phyloP scores from a whole-genome alignment of 2,888 invertebrate species.

The Buathra laborator region DNA sequence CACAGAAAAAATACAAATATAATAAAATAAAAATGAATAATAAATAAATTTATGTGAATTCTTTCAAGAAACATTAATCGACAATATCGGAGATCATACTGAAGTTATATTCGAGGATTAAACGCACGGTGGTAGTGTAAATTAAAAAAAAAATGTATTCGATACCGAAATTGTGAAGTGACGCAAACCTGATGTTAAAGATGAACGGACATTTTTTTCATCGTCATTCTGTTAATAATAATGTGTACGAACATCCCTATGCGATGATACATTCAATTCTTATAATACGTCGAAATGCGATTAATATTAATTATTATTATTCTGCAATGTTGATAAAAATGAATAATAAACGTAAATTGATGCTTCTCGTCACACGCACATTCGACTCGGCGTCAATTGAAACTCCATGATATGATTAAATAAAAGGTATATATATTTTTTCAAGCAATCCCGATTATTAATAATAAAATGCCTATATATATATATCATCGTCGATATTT shows the following conservation, averaged over 20 bases:
- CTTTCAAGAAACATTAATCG: background rate
- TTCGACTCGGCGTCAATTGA: constrained; percentile 24
- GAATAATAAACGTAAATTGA: background rate
- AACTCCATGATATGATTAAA: constrained; percentile 23
- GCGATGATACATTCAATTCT: constrained; percentile 58
- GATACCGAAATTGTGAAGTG: constrained; percentile 12
- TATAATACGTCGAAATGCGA: constrained; percentile 18
- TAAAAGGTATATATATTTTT: background rate
- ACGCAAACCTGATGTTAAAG: constrained; percentile 23
- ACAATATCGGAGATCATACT: background rate
- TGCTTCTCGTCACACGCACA: constrained; percentile 42
- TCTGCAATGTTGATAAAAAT: background rate
- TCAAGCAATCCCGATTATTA: constrained; percentile 34
- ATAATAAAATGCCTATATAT: constrained; percentile 37
- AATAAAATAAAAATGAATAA: constrained; percentile 39
- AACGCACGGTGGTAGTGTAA: constrained; percentile 20
- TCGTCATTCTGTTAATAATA: constrained; percentile 42
- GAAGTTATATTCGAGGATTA: background rate
- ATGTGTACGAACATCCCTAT: constrained; percentile 21
- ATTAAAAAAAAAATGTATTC: constrained; percentile 18
- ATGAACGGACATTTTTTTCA: constrained; percentile 23
- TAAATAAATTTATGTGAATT: too few species aligned
- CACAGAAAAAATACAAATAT: constrained; percentile 56
- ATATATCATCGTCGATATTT: constrained; percentile 41
- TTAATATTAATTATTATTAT: background rate